Evolutionary conservation across 1,140 invertebrate species (phyloP).

Genomic region (Laupala kohalensis): DNA sequence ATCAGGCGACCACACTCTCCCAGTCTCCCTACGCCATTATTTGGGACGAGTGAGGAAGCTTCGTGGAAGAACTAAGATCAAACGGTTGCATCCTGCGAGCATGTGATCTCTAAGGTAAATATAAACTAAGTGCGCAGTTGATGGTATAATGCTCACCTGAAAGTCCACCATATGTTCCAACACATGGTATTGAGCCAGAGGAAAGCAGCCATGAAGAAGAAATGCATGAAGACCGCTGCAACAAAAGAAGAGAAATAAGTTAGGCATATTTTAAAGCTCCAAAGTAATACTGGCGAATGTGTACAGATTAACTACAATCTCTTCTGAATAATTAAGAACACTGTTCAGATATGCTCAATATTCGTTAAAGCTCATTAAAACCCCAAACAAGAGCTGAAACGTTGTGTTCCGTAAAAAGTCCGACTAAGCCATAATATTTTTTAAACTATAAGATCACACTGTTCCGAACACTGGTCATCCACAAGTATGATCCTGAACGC

Average conservation of each 20-base stretch:
- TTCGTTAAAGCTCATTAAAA: neutral
- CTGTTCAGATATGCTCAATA: neutral
- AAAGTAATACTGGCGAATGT: neutral
- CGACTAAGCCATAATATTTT: too few species aligned
- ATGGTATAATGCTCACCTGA: conserved; percentile 43
- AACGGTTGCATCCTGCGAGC: too few species aligned
- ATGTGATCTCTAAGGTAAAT: neutral
- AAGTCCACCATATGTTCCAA: conserved; percentile 90
- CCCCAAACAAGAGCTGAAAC: neutral
- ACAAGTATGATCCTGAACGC: too few species aligned
- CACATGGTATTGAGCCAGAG: conserved; percentile 95
- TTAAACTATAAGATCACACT: too few species aligned
- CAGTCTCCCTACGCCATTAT: too few species aligned
- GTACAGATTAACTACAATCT: neutral
- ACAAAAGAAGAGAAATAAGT: conserved; percentile 32
- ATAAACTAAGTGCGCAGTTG: neutral
- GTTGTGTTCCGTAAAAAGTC: too few species aligned
- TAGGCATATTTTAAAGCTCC: neutral
- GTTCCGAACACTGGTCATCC: too few species aligned
- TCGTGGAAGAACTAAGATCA: too few species aligned
- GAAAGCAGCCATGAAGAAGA: conserved; percentile 86
- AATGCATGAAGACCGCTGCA: conserved; percentile 74
- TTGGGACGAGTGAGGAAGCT: too few species aligned
- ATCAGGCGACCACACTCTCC: neutral
- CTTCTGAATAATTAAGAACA: neutral